These are phyloP conservation scores for Gadopsis marmoratus DNA, from an alignment of 2,797 vertebrate genomes.

Conservation along the genomic window DNA sequence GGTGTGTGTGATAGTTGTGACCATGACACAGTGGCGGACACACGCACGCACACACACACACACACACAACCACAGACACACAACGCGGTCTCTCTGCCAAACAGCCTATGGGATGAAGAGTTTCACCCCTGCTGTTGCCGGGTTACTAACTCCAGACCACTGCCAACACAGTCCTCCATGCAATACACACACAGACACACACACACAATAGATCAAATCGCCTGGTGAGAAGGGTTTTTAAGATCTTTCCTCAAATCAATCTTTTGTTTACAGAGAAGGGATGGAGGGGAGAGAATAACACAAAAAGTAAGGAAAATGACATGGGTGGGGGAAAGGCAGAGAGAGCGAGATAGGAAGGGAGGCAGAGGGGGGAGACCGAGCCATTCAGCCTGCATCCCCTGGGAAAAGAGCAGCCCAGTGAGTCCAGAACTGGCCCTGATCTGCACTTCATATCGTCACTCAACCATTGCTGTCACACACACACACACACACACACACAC, in stretches of 20 bases:
- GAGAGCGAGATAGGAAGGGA: neutral
- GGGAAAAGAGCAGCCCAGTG: constrained; percentile 57
- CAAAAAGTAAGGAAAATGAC: constrained; percentile 44
- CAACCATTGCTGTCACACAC: constrained; percentile 44
- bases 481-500: neutral
- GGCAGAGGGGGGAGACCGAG: constrained; percentile 21
- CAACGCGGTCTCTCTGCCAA: constrained; percentile 62
- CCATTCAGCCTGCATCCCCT: constrained; percentile 56
- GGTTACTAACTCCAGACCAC: constrained; percentile 77
- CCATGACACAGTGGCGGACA: constrained; percentile 25
- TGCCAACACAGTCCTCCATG: constrained; percentile 62
- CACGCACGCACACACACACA: constrained; percentile 20
- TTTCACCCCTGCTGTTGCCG: constrained; percentile 78
- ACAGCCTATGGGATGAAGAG: constrained; percentile 77
- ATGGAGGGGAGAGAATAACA: constrained; percentile 30
- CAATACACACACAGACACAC: constrained; percentile 43
- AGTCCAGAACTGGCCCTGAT: constrained; percentile 61
- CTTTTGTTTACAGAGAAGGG: constrained; percentile 61
- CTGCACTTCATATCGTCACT: constrained; percentile 55
- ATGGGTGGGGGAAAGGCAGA: constrained; percentile 16
- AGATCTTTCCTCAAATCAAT: constrained; percentile 75
- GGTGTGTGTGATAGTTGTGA: constrained; percentile 34
- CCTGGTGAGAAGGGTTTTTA: constrained; percentile 49
- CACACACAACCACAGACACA: neutral
- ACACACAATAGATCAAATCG: constrained; percentile 48